A percentile compares a stretch with the other conserved stretches of the same genome.
Conservation (phyloP, 1,140 invertebrate species). For the Dendrolimus punctatus region DNA sequence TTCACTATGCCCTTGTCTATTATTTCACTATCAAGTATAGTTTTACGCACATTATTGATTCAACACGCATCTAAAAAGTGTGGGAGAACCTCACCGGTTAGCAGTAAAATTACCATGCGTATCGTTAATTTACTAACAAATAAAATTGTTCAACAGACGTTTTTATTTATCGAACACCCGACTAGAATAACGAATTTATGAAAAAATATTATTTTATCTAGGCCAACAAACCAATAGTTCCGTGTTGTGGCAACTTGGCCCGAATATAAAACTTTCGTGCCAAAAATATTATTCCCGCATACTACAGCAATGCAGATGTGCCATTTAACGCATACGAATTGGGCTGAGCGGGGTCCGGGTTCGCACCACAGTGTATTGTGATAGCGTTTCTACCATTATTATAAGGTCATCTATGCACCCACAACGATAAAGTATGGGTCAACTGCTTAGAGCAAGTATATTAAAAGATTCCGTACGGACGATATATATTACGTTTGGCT, state of each 20-base stretch:
- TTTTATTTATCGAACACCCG: not conserved
- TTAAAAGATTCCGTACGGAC: no score
- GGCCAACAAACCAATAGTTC: slow-evolving; percentile 5
- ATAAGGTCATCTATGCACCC: no score
- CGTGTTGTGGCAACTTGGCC: slow-evolving; percentile 19
- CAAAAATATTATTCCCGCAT: slow-evolving; percentile 41
- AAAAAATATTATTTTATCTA: no score
- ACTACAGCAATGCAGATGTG: slow-evolving; percentile 50
- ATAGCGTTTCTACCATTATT: no score
- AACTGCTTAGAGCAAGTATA: no score
- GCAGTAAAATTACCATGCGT: slow-evolving; percentile 12
- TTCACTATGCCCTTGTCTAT: no score
- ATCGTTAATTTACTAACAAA: slow-evolving; percentile 13
- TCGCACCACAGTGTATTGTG: not conserved
- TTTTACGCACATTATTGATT: slow-evolving; percentile 15
- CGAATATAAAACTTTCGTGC: slow-evolving; percentile 33
- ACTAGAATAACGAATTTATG: not conserved
- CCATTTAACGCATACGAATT: slow-evolving; percentile 38
- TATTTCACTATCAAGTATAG: slow-evolving; percentile 13
- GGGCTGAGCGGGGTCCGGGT: slow-evolving; percentile 7
- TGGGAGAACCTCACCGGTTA: slow-evolving; percentile 15
- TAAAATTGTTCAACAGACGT: slow-evolving; percentile 4
- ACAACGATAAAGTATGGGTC: no score
- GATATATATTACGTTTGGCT: no score
- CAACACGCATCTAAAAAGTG: slow-evolving; percentile 17